phyloP scores from a whole-genome alignment of 2,888 invertebrate species.

The Alentia gelatinosa region DNA sequence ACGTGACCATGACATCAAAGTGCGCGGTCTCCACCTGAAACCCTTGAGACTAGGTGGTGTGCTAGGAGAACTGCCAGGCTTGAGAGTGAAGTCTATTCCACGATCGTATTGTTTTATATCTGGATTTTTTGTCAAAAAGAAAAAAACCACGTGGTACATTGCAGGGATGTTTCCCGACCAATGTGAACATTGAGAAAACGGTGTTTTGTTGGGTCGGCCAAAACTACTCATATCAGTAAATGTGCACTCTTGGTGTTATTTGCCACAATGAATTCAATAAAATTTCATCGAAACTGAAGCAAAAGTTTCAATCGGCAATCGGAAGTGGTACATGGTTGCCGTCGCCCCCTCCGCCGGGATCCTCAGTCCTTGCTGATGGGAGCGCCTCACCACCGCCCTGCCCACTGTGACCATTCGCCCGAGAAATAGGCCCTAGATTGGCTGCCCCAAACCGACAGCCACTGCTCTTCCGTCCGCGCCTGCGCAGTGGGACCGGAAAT shows the following conservation, averaged over 20 bases:
- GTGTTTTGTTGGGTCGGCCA: too few relatives aligned
- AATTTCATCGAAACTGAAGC: too few relatives aligned
- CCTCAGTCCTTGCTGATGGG: not conserved
- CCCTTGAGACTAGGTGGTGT: not conserved
- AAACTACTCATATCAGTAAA: too few relatives aligned
- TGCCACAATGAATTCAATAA: too few relatives aligned
- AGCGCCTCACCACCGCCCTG: not conserved
- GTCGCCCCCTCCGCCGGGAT: not conserved
- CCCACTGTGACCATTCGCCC: not conserved
- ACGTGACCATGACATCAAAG: not conserved
- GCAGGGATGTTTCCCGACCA: too few relatives aligned
- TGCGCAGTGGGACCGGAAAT: not conserved
- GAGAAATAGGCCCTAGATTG: constrained; percentile 20
- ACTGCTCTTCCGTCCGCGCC: not conserved
- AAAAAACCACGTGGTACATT: too few relatives aligned
- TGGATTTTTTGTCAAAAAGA: not conserved
- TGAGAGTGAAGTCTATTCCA: too few relatives aligned
- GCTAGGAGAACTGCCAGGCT: not conserved
- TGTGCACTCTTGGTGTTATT: too few relatives aligned
- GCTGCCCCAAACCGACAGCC: not conserved
- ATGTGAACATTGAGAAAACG: too few relatives aligned
- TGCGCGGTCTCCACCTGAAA: not conserved
- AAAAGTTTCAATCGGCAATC: too few relatives aligned
- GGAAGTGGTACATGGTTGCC: not conserved
- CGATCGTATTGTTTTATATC: not conserved